These are phyloP conservation scores for Microtus ochrogaster DNA, from an alignment of 2,113 vertebrate species.

Conservation along the genomic window DNA sequence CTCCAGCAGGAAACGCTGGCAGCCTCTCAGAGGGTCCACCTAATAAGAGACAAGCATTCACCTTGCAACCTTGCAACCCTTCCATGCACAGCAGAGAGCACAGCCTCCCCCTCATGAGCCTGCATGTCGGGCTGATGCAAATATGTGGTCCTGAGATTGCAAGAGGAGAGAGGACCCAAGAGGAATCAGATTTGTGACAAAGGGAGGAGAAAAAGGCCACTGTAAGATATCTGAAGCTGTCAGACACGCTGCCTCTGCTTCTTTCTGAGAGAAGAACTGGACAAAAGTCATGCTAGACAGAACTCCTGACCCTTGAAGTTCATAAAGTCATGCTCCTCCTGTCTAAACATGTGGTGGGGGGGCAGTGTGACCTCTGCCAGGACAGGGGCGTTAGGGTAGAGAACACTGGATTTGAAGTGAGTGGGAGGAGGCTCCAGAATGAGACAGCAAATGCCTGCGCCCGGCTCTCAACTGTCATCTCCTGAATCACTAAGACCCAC, in stretches of 20 bases:
- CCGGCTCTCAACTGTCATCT: fast-evolving
- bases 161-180: not conserved
- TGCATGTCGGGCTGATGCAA: not conserved
- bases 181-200: not conserved
- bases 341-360: no score
- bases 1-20: not conserved
- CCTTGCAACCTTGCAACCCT: fast-evolving
- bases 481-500: not conserved
- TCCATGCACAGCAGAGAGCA: no score
- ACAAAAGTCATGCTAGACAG: not conserved
- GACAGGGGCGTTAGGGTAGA: not conserved
- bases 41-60: not conserved
- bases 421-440: not conserved
- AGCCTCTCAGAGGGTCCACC: not conserved
- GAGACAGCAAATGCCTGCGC: fast-evolving
- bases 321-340: not conserved
- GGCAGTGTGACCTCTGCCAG: not conserved
- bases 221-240: not conserved
- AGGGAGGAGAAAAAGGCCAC: not conserved
- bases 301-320: not conserved
- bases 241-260: not conserved
- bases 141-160: not conserved
- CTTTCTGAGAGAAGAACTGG: not conserved
- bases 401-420: not conserved
- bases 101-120: fast-evolving